phyloP scores from a whole-genome alignment of 2,797 vertebrate species.

The Poeciliopsis presidionis region DNA sequence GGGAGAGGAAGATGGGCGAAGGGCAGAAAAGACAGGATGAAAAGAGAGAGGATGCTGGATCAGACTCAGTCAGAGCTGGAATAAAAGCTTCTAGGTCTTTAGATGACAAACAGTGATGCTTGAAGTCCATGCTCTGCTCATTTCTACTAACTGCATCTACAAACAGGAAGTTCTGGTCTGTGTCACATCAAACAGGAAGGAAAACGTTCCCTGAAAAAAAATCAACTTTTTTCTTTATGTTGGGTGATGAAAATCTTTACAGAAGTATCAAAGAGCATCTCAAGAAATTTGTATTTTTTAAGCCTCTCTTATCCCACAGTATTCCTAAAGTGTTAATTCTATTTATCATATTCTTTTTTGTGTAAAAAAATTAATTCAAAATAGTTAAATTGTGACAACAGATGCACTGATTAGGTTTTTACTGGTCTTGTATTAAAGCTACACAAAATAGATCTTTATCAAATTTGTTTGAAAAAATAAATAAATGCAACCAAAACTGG shows the following conservation, averaged over 20 bases:
- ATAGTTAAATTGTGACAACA: not conserved
- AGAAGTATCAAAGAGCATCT: not conserved
- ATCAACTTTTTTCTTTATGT: not conserved
- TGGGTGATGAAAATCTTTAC: not conserved
- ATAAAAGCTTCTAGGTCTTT: constrained; percentile 42
- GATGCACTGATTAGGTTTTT: not conserved
- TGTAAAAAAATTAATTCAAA: not conserved
- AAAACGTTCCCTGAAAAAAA: not conserved
- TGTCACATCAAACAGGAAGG: not conserved
- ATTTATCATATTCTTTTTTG: not conserved
- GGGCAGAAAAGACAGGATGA: constrained; percentile 77
- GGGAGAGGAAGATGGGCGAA: constrained; percentile 56
- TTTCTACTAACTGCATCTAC: not conserved
- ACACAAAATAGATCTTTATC: not conserved
- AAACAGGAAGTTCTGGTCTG: not conserved
- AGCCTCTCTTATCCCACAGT: not conserved
- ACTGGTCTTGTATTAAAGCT: not conserved
- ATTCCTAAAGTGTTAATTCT: not conserved
- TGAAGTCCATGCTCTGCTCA: not conserved
- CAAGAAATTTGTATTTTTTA: not conserved
- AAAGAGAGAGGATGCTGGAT: constrained; percentile 78
- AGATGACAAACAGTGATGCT: constrained; percentile 23
- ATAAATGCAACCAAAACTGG: no score
- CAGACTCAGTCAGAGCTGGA: constrained; percentile 73
- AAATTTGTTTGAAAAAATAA: not conserved